These are phyloP conservation scores for Psammodynastes pulverulentus DNA, from an alignment of 2,113 vertebrate species.

Conservation along the genomic window DNA sequence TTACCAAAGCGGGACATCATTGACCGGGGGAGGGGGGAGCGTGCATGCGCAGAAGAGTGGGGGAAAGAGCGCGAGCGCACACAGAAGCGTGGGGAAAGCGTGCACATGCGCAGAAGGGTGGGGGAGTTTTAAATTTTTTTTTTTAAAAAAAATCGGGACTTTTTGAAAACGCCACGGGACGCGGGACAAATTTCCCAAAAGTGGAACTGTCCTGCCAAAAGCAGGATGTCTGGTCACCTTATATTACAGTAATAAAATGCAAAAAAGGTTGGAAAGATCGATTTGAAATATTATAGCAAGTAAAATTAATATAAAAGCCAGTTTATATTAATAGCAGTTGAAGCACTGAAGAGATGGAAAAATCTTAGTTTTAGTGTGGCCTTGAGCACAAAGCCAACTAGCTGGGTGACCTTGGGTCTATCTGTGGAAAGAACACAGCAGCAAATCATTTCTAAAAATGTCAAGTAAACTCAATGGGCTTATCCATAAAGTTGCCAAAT, in stretches of 20 bases:
- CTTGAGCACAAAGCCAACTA: neutral
- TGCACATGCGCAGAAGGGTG: too few species aligned
- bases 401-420: neutral
- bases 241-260: neutral
- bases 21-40: too few species aligned
- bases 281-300: neutral
- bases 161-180: too few species aligned
- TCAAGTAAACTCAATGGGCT: neutral
- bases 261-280: neutral
- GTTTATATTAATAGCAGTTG: neutral
- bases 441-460: neutral
- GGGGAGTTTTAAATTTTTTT: too few species aligned
- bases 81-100: too few species aligned
- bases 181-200: too few species aligned
- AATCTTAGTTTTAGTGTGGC: neutral
- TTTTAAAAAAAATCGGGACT: too few species aligned
- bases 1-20: too few species aligned
- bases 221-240: too few species aligned
- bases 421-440: neutral
- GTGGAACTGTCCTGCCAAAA: too few species aligned
- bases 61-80: too few species aligned
- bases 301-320: neutral
- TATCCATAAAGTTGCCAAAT: neutral
- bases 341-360: neutral
- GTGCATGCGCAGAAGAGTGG: too few species aligned